These are phyloP conservation scores for Aelia acuminata DNA, from an alignment of 2,888 invertebrate genomes.

Conservation along the genomic window DNA sequence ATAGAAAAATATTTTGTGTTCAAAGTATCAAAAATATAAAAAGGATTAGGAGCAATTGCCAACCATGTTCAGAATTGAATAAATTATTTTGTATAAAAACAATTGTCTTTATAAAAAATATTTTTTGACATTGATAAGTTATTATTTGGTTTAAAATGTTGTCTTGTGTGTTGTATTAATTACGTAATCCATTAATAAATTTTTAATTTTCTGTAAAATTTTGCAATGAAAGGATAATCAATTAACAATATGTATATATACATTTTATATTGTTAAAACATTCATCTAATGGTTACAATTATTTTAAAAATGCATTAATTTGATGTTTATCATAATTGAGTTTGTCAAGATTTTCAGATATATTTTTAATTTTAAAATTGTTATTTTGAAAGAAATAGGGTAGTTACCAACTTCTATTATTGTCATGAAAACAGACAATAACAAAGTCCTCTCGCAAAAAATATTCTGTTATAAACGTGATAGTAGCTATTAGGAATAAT, in stretches of 20 bases:
- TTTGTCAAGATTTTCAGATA: not conserved
- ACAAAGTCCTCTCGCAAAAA: not conserved
- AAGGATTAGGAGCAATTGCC: not conserved
- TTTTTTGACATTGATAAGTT: not conserved
- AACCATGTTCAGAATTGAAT: not conserved
- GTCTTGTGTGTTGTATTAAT: not conserved
- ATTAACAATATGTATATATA: not conserved
- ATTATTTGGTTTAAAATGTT: not conserved
- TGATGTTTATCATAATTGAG: not conserved
- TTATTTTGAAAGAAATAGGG: not conserved
- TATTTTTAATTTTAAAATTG: not conserved
- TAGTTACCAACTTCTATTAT: not conserved
- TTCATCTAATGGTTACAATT: not conserved
- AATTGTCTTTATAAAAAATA: not conserved
- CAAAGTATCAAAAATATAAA: not conserved
- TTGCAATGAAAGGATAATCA: not conserved
- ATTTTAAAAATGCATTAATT: not conserved
- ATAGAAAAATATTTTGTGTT: not conserved
- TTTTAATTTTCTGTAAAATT: not conserved
- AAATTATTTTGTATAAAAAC: not conserved
- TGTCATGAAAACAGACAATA: not conserved
- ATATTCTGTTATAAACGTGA: slow-evolving; percentile 22
- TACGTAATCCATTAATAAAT: not conserved
- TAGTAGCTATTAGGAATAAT: slow-evolving; percentile 45
- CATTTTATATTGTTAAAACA: not conserved